phyloP scores from a whole-genome alignment of 2,888 invertebrate genomes.

The Lydus trimaculatus region DNA sequence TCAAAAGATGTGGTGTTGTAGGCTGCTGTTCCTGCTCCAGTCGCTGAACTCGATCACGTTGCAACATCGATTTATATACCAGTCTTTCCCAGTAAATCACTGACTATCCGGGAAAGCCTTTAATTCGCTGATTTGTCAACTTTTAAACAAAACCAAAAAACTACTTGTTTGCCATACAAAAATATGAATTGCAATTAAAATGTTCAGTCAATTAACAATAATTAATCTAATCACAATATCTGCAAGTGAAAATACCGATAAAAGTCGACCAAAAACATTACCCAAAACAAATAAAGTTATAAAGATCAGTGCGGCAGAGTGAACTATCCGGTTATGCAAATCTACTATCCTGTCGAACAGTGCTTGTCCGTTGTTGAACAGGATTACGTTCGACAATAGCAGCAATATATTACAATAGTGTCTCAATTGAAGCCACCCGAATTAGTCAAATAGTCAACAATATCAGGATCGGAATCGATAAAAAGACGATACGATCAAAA shows the following conservation, averaged over 20 bases:
- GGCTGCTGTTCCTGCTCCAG: slow-evolving; percentile 9
- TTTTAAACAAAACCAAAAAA: neutral
- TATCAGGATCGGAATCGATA: slow-evolving; percentile 15
- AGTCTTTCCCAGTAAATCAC: neutral
- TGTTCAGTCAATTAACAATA: slow-evolving; percentile 17
- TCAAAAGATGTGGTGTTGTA: slow-evolving; percentile 1
- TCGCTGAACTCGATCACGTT: slow-evolving; percentile 16
- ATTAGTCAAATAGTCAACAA: slow-evolving; percentile 33
- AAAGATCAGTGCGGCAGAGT: slow-evolving; percentile 30
- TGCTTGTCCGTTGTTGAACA: slow-evolving; percentile 35
- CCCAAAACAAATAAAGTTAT: slow-evolving; percentile 36
- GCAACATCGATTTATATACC: neutral
- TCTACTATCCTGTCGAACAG: slow-evolving; percentile 30
- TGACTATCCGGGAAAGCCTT: neutral
- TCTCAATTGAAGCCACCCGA: slow-evolving; percentile 41
- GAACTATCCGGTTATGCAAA: slow-evolving; percentile 38
- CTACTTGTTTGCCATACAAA: too few relatives aligned
- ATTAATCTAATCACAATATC: slow-evolving; percentile 13
- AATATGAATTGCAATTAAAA: too few relatives aligned
- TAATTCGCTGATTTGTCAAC: neutral
- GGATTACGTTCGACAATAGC: slow-evolving; percentile 32
- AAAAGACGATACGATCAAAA: neutral
- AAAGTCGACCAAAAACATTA: slow-evolving; percentile 13
- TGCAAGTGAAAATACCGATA: neutral
- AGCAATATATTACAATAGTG: slow-evolving; percentile 38